Evolutionary conservation across 2,797 vertebrate species (phyloP), one percentile per base, ranked within the genome.

Genomic region (Pitangus sulphuratus): DNA sequence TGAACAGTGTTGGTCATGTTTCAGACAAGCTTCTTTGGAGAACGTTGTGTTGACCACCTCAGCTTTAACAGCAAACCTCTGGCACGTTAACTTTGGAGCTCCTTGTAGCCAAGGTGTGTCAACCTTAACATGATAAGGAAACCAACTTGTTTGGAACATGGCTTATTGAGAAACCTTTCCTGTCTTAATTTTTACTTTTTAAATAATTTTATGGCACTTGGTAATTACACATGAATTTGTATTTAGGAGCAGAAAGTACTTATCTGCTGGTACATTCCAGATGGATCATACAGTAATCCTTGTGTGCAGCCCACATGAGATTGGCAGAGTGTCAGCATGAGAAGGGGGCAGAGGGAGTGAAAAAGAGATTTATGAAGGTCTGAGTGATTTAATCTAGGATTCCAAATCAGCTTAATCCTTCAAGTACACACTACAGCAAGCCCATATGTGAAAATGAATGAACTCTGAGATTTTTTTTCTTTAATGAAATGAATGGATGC

Each of bases 261-360:
- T 92, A 95, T 94, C 90, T 94, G 78, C 64, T 96, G 84, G 91
- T 82, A 54, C 53, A 24, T 93, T 97, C 97, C 97, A 97, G 92
- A 96, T 97, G 95, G 96, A 97, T 97, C 96, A 96, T 97, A 96
- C 87, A 95, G 79, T 98, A 98, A 98, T 98, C 97, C 96, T 95
- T 66, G 84, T 97, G 68, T 96, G 89, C 93, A 95, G 96, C 91
- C 94, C 95, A 97, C 87, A 93, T 93, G 90, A 93, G 95, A 95
- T 87, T 96, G 96, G 92, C 82, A 64, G 84, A 96, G 56, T 77
- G 87, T 96, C 92, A 89, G 93, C 57, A 87, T 95, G 92, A 95
- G 97, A 96, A 96, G 87, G 79, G 96, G 92, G 76, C 87, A 96
- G 90, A 97, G 95, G 70, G 77, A 96, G 93, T 69, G 65, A 96